Percentiles rank a stretch among this genome's conserved stretches.
These are phyloP conservation scores for Pachyramphus minor DNA, from an alignment of 2,113 vertebrate genomes.

Conservation along the genomic window DNA sequence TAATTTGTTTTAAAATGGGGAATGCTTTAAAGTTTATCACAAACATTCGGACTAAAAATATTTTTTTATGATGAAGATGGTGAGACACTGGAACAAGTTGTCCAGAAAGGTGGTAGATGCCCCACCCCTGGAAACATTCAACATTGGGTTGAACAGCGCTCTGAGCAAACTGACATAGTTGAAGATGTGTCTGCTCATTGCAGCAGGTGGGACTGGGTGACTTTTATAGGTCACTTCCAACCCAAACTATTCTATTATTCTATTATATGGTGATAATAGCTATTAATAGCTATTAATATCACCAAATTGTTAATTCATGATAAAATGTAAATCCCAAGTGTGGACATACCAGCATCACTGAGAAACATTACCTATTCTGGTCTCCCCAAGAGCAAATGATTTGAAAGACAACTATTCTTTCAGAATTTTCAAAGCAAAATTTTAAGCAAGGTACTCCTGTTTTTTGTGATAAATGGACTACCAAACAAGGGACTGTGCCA, in stretches of 20 bases:
- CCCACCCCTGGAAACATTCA: background rate
- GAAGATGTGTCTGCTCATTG: background rate
- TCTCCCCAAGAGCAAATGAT: background rate
- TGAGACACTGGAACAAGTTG: background rate
- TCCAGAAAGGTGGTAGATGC: background rate
- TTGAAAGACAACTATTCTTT: background rate
- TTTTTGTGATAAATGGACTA: background rate
- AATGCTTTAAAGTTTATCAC: background rate
- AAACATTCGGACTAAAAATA: background rate
- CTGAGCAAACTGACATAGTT: background rate
- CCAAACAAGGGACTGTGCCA: background rate
- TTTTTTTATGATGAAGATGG: background rate
- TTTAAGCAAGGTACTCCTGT: background rate
- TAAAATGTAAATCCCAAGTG: background rate
- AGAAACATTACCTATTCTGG: background rate
- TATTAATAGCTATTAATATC: background rate
- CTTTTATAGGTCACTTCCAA: background rate
- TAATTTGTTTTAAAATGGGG: background rate
- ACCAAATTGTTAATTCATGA: background rate
- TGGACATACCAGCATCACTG: background rate
- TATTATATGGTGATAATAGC: background rate
- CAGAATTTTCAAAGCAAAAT: background rate
- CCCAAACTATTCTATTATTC: background rate
- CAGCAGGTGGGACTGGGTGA: background rate
- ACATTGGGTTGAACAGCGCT: fast-evolving